Conservation (phyloP, 2,797 vertebrate genomes). For the Gambelia wislizenii region DNA sequence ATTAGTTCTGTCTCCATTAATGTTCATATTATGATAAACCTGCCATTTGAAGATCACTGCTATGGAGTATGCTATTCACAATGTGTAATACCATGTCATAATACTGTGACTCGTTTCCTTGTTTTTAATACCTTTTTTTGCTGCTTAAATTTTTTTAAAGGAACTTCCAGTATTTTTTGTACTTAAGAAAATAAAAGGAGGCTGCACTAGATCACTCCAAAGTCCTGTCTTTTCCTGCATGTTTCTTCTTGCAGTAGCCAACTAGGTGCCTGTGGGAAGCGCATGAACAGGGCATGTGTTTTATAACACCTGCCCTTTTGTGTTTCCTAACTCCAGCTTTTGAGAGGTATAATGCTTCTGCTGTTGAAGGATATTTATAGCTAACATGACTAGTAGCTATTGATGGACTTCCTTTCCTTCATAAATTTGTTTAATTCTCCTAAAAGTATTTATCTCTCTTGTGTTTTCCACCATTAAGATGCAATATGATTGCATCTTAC, state of each 20-base stretch:
- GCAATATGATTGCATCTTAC: too few species aligned
- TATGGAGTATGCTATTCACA: background rate
- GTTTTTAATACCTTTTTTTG: background rate
- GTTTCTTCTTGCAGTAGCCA: background rate
- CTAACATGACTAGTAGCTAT: too few species aligned
- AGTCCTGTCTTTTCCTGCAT: background rate
- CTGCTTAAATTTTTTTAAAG: background rate
- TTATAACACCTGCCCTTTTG: background rate
- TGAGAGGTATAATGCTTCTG: background rate
- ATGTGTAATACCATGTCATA: background rate
- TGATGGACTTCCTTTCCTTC: background rate
- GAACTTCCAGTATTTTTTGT: background rate
- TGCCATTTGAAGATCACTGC: background rate
- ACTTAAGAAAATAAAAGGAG: background rate
- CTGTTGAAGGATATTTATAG: background rate
- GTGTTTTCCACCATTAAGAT: background rate
- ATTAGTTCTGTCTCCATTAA: background rate
- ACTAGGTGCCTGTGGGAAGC: background rate
- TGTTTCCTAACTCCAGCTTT: background rate
- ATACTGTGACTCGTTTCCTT: background rate
- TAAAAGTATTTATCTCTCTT: background rate
- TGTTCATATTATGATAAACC: background rate
- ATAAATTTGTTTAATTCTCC: background rate
- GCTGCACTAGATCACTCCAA: background rate
- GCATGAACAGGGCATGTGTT: background rate